These are phyloP conservation scores for Meghimatium bilineatum DNA, from an alignment of 2,888 invertebrate species.

Conservation along the genomic window DNA sequence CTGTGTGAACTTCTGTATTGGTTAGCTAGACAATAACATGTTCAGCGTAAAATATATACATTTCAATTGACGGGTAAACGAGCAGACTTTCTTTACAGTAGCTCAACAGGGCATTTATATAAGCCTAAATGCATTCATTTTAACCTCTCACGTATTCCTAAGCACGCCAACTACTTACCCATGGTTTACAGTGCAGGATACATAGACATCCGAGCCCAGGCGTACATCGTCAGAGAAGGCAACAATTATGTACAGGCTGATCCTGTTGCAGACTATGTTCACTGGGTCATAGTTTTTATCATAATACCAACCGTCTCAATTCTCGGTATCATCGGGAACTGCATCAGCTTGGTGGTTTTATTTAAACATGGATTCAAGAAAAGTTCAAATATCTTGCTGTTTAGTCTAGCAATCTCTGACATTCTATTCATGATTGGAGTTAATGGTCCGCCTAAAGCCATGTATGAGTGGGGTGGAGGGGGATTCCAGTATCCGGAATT, in stretches of 20 bases:
- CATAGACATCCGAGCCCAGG: neutral
- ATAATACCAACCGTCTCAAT: constrained; percentile 28
- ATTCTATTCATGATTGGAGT: constrained; percentile 28
- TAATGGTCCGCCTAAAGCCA: constrained; percentile 13
- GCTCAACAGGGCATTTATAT: no score
- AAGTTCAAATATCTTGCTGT: constrained; percentile 28
- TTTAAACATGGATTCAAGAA: constrained; percentile 31
- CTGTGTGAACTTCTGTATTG: no score
- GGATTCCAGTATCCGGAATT: constrained; percentile 29
- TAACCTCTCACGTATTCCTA: neutral
- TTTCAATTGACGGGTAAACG: no score
- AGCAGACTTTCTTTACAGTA: no score
- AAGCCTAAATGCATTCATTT: no score
- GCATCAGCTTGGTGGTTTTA: constrained; percentile 17
- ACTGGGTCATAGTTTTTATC: constrained; percentile 23
- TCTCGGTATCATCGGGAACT: constrained; percentile 24
- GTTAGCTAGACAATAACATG: no score
- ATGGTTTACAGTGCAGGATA: neutral
- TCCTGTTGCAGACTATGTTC: constrained; percentile 2
- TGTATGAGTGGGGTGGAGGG: constrained; percentile 29
- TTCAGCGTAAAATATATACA: no score
- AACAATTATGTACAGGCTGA: constrained; percentile 29
- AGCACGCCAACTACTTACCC: neutral
- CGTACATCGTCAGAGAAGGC: constrained; percentile 14
- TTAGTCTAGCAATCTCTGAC: constrained; percentile 31